Base-by-base conservation (phyloP, 2,113 vertebrate species). In the Picathartes gymnocephalus region DNA sequence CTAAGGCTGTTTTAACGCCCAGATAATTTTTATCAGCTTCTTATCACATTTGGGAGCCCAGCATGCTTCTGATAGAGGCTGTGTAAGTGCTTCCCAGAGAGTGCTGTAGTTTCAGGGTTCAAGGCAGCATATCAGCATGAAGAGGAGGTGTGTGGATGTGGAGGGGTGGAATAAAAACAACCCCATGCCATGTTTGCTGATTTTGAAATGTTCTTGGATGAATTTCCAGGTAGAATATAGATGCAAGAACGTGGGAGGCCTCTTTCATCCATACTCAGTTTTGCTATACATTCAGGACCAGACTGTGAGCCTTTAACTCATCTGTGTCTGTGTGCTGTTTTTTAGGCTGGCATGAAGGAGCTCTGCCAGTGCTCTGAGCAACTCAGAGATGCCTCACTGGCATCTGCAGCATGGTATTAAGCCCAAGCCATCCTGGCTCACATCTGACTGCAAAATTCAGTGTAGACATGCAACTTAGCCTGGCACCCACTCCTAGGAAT, bases 11-110 rank as follows among this genome's bases (percentile, higher is more conserved):
- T 95, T 93, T 94, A 97, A 91, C 5, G 50, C 88, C 77, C 78
- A 91, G 89, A 91, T 96, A 92, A 85, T 96, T 97, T 94, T 96
- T 95, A 97, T 95, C 83, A 90, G 81, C 92, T 91, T 95, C 96
- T 97, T 97, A 97, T 94, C 94, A 77, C 92, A 93, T 97, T 96
- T 93, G 78, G 89, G 91, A 97, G 54, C 93, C 80, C 88, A 84
- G 71, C 85, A 89, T 92, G 88, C 81, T 94, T 97, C 92, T 94
- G 83, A 77, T 93, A 84, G 96, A 97, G 78, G 87, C 87, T 90
- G 65, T 45, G 60, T 77, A 95, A 96, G 70, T 77, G 86, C 79
- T 96, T 94, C 84, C 74, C 66, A 91, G 94, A 94, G 62, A 84
- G 40, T 60, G 30, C 84, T 96, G 91, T 64, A 87, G 82, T 95